Conservation (phyloP, 1,140 invertebrate species). For the Zaprionus taronus region DNA sequence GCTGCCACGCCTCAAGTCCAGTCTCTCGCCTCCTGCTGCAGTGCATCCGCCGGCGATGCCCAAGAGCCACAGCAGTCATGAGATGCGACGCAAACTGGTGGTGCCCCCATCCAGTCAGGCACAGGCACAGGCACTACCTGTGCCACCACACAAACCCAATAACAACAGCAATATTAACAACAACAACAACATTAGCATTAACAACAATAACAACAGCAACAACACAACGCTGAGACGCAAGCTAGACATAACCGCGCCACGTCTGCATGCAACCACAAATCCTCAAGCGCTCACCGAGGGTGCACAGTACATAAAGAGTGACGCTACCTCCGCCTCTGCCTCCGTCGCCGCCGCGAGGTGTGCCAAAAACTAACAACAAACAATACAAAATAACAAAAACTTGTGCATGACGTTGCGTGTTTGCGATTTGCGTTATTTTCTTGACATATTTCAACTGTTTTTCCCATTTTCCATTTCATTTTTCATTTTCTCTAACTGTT, state of each 20-base stretch:
- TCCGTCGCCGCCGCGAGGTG: conserved; percentile 58
- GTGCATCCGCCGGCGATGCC: conserved; percentile 68
- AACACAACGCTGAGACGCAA: conserved; percentile 77
- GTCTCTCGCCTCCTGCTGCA: conserved; percentile 37
- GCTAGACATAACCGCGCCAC: conserved; percentile 88
- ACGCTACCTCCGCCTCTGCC: conserved; percentile 3
- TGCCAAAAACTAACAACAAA: conserved; percentile 52
- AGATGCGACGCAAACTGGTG: conserved; percentile 59
- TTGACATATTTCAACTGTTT: background rate
- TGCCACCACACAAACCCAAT: conserved; percentile 27
- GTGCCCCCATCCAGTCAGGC: conserved; percentile 16
- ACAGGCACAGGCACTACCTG: conserved; percentile 35
- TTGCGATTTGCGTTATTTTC: conserved; percentile 1
- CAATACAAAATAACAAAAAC: conserved; percentile 29
- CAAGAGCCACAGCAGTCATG: conserved; percentile 68
- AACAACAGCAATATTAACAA: conserved; percentile 33
- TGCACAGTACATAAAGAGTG: conserved; percentile 82
- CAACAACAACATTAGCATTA: conserved; percentile 48
- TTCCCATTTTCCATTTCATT: background rate
- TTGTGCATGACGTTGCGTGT: conserved; percentile 32
- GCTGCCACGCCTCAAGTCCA: conserved; percentile 60
- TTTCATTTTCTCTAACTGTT: conserved; percentile 7
- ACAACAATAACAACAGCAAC: conserved; percentile 35
- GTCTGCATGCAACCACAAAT: conserved; percentile 90
- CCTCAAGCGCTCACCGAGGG: conserved; percentile 86